These are phyloP conservation scores for Cephus rjabovi DNA, from an alignment of 2,888 invertebrate species.

Conservation along the genomic window DNA sequence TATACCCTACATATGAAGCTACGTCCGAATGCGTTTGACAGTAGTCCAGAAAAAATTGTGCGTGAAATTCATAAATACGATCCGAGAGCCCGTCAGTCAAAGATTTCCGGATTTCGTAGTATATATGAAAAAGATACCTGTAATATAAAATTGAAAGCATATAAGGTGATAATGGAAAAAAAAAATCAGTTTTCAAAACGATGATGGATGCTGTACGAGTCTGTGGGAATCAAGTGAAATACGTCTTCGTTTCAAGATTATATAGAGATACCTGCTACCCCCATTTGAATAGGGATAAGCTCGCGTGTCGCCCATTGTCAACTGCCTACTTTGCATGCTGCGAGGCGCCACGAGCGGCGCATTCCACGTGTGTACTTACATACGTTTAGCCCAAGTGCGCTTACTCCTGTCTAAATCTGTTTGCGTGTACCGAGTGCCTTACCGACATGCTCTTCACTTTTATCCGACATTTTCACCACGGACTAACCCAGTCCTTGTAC, in stretches of 20 bases:
- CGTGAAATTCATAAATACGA: background rate
- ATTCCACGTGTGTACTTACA: slow-evolving; percentile 27
- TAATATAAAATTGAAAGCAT: background rate
- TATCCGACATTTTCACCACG: background rate
- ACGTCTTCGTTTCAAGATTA: slow-evolving; percentile 32
- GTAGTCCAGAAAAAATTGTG: background rate
- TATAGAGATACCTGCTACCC: background rate
- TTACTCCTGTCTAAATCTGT: background rate
- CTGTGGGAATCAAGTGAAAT: slow-evolving; percentile 16
- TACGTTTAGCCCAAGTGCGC: background rate
- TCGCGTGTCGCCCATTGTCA: slow-evolving; percentile 28
- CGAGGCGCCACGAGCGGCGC: slow-evolving; percentile 19
- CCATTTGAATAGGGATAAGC: slow-evolving; percentile 3
- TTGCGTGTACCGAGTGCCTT: slow-evolving; percentile 2
- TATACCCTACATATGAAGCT: too few species aligned
- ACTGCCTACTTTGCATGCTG: slow-evolving; percentile 36
- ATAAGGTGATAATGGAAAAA: background rate
- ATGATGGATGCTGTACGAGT: background rate
- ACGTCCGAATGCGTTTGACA: too few species aligned
- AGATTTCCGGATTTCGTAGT: background rate
- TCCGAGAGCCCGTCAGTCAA: background rate
- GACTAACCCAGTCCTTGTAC: background rate
- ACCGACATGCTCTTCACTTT: background rate
- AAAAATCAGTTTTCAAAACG: background rate
- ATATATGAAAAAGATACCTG: background rate